Percentiles rank a stretch among this genome's conserved stretches.
Conservation (phyloP, 2,113 vertebrate genomes). For the Poecile atricapillus region DNA sequence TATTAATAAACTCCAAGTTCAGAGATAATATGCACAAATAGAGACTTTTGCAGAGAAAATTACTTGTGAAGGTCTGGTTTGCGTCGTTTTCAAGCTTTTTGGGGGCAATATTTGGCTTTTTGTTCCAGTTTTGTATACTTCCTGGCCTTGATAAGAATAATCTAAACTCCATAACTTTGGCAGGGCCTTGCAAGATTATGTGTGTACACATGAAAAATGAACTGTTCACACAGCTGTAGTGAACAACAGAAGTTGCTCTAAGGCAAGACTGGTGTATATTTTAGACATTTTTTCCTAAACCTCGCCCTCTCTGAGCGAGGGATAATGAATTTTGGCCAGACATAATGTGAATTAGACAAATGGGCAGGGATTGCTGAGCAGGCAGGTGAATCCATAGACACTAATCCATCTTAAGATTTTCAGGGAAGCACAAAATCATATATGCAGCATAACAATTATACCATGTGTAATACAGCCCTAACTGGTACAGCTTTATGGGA, state of each 20-base stretch:
- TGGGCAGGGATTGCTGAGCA: not conserved
- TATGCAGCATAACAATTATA: not conserved
- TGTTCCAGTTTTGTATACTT: not conserved
- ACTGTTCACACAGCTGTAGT: not conserved
- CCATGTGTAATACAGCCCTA: not conserved
- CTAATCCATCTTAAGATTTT: not conserved
- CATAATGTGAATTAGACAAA: not conserved
- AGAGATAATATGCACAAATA: not conserved
- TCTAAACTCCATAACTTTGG: not conserved
- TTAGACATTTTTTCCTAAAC: not conserved
- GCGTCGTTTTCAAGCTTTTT: not conserved
- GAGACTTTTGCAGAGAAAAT: not conserved
- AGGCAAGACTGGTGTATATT: not conserved
- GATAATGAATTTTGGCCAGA: not conserved
- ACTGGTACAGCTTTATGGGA: not conserved
- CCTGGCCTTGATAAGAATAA: not conserved
- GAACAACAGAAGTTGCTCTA: not conserved
- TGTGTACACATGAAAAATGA: not conserved
- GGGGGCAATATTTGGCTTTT: not conserved
- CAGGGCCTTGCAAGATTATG: not conserved
- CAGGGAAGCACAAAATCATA: not conserved
- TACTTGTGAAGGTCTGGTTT: not conserved
- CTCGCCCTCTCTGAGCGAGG: not conserved
- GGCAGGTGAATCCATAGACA: not conserved
- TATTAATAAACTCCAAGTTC: not conserved